Evolutionary conservation across 2,113 vertebrate species (phyloP).

Genomic region (Eurypyga helias): DNA sequence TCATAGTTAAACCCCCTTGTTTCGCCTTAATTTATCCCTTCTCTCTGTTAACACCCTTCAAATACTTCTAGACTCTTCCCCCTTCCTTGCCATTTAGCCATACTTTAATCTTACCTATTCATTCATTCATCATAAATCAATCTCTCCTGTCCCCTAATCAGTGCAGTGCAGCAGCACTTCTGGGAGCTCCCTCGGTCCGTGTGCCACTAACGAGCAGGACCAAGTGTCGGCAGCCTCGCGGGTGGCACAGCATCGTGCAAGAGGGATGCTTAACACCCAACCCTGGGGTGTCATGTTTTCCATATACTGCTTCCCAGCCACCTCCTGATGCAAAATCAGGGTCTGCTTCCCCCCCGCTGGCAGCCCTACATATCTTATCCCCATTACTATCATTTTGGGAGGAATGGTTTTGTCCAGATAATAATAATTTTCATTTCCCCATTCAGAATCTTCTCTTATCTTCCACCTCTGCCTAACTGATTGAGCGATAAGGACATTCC

Average conservation of each 20-base stretch:
- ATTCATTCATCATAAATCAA: conserved; percentile 31
- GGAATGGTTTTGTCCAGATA: conserved; percentile 8
- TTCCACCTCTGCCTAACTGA: neutral
- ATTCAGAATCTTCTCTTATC: conserved; percentile 9
- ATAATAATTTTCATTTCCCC: neutral
- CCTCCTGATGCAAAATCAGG: neutral
- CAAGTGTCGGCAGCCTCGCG: rapidly evolving
- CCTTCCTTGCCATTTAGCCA: neutral
- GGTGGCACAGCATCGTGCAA: neutral
- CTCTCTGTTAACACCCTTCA: neutral
- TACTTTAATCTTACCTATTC: conserved; percentile 29
- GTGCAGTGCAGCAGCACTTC: neutral
- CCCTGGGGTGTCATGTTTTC: neutral
- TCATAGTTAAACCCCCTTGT: neutral
- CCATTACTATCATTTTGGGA: neutral
- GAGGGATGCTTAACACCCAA: neutral
- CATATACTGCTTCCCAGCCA: neutral
- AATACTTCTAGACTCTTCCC: neutral
- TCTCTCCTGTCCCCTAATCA: conserved; percentile 37
- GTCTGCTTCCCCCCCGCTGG: neutral
- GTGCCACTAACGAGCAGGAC: neutral
- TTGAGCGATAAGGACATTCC: neutral
- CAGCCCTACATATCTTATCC: neutral
- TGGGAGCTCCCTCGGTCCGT: neutral
- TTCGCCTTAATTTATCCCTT: neutral